Percentiles rank a stretch among this genome's conserved stretches.
phyloP scores from a whole-genome alignment of 2,113 vertebrate species.

The Mionectes macconnelli region DNA sequence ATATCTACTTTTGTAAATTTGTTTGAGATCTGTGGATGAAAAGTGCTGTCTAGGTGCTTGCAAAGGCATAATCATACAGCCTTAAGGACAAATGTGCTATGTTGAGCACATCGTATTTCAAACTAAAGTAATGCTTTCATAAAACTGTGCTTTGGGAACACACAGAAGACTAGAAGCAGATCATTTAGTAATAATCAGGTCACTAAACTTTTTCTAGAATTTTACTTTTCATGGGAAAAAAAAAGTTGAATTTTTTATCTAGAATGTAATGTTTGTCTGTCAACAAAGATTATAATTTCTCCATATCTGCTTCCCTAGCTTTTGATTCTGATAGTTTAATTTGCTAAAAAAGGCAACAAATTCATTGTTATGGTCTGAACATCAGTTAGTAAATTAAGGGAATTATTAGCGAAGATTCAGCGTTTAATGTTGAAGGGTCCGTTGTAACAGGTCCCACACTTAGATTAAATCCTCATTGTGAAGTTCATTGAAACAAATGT shows the following conservation, averaged over 20 bases:
- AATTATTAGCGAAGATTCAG: neutral
- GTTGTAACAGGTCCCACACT: neutral
- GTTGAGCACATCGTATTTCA: neutral
- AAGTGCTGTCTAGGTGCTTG: conserved; percentile 2
- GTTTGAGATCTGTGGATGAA: neutral
- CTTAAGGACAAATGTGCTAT: conserved; percentile 8
- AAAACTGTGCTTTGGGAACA: neutral
- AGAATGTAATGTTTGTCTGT: neutral
- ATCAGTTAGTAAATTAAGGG: neutral
- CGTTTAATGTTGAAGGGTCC: neutral
- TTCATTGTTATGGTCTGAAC: neutral
- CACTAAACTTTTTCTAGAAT: neutral
- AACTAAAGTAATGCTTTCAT: neutral
- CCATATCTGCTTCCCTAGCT: neutral
- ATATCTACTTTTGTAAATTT: conserved; percentile 24
- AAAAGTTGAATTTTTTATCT: neutral
- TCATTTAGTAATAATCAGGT: neutral
- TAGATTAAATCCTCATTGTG: neutral
- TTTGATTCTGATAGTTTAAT: neutral
- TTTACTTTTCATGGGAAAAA: neutral
- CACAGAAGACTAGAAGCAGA: neutral
- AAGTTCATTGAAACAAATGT: neutral
- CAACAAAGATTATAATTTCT: neutral
- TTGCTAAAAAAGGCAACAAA: neutral
- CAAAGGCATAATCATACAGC: conserved; percentile 12